Percentiles rank a stretch among this genome's conserved stretches.
These are phyloP conservation scores for Rhynchomys soricoides DNA, from an alignment of 2,113 vertebrate species.

Conservation along the genomic window DNA sequence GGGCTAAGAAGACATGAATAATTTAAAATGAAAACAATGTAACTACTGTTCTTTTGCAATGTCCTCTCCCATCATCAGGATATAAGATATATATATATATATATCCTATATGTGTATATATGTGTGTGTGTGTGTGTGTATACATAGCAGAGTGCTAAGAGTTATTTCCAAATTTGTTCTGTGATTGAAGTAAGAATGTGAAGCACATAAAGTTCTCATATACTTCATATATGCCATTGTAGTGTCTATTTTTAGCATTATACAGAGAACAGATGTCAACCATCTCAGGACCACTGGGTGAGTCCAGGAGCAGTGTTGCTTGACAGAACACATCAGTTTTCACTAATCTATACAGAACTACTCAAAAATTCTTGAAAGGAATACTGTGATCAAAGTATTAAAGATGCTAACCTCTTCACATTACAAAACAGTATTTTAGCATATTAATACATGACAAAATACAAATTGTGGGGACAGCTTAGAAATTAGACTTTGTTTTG, in stretches of 20 bases:
- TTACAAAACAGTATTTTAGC: background rate
- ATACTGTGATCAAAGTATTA: background rate
- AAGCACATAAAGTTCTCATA: background rate
- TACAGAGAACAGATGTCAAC: background rate
- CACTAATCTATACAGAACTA: background rate
- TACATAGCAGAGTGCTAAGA: background rate
- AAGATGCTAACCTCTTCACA: background rate
- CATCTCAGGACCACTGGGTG: background rate
- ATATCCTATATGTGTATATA: no score
- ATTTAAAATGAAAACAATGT: background rate
- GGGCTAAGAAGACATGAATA: background rate
- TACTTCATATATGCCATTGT: no score
- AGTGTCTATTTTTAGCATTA: background rate
- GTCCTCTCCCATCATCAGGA: background rate
- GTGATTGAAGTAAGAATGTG: background rate
- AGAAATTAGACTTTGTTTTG: background rate
- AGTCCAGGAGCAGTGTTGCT: background rate
- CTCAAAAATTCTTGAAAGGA: background rate
- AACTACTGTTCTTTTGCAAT: background rate
- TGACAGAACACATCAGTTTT: background rate
- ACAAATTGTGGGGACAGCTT: background rate
- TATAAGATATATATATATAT: no score
- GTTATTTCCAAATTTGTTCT: background rate
- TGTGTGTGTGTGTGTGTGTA: no score
- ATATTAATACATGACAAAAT: background rate